These are phyloP conservation scores for Apolygus lucorum DNA, from an alignment of 1,140 invertebrate species.

Conservation along the genomic window DNA sequence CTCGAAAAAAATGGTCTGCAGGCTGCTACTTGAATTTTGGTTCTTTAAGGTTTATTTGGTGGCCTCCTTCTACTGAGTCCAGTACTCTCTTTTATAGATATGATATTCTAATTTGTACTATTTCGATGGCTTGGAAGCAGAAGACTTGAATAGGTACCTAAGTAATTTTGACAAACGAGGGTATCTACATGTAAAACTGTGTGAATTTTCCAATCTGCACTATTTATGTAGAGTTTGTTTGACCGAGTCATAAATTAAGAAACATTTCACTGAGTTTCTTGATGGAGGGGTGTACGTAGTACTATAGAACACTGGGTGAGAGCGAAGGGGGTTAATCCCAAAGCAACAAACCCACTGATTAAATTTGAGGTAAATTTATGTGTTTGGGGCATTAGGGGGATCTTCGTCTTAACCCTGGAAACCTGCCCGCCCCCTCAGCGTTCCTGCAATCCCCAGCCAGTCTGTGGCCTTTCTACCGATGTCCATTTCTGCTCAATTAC, in stretches of 20 bases:
- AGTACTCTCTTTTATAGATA: too few relatives aligned
- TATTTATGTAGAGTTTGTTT: too few relatives aligned
- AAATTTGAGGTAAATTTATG: background rate
- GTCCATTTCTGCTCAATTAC: slow-evolving; percentile 51
- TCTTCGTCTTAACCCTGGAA: background rate
- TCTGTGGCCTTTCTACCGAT: slow-evolving; percentile 18
- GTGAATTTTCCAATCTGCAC: too few relatives aligned
- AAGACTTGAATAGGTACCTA: too few relatives aligned
- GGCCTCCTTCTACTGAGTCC: too few relatives aligned
- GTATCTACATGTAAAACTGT: background rate
- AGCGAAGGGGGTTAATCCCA: background rate
- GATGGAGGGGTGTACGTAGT: background rate
- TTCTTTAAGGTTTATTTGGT: too few relatives aligned
- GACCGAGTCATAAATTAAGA: background rate
- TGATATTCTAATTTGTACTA: too few relatives aligned
- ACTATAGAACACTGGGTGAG: background rate
- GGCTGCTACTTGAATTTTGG: too few relatives aligned
- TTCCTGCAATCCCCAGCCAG: background rate
- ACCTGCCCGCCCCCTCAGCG: background rate
- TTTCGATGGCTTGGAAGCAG: too few relatives aligned
- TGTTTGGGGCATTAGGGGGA: background rate
- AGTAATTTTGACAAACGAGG: too few relatives aligned
- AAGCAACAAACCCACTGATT: background rate
- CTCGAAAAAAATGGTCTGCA: too few relatives aligned
- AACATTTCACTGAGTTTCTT: background rate